phyloP scores from a whole-genome alignment of 2,797 vertebrate species.

The Lacerta bilineata region DNA sequence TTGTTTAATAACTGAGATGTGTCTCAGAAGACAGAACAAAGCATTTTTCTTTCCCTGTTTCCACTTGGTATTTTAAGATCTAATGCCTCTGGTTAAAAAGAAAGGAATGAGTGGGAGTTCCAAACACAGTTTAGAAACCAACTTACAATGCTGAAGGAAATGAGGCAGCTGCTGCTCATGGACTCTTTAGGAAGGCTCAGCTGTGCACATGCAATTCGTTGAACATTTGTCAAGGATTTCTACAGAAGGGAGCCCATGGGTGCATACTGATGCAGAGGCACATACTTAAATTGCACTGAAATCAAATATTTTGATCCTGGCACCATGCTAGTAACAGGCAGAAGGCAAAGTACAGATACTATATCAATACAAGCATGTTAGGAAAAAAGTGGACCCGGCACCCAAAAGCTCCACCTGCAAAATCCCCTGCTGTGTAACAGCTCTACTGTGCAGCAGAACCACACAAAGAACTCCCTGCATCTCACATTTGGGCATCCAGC shows the following conservation, averaged over 20 bases:
- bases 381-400: neutral
- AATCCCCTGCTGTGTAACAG: neutral
- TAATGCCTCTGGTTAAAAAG: neutral
- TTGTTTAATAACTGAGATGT: neutral
- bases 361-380: neutral
- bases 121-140: neutral
- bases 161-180: neutral
- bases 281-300: neutral
- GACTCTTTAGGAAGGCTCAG: neutral
- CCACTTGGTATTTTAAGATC: neutral
- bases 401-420: neutral
- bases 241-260: neutral
- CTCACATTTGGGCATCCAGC: neutral
- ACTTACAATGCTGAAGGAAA: neutral
- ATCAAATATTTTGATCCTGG: neutral
- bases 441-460: neutral
- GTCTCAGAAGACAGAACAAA: conserved; percentile 1
- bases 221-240: neutral
- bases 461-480: neutral
- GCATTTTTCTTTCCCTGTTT: neutral
- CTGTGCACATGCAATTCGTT: neutral
- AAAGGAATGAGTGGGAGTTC: neutral
- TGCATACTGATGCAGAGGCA: neutral
- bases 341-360: neutral
- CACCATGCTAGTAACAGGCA: neutral